phyloP scores from a whole-genome alignment of 1,140 invertebrate genomes.

The Temnothorax curvispinosus region DNA sequence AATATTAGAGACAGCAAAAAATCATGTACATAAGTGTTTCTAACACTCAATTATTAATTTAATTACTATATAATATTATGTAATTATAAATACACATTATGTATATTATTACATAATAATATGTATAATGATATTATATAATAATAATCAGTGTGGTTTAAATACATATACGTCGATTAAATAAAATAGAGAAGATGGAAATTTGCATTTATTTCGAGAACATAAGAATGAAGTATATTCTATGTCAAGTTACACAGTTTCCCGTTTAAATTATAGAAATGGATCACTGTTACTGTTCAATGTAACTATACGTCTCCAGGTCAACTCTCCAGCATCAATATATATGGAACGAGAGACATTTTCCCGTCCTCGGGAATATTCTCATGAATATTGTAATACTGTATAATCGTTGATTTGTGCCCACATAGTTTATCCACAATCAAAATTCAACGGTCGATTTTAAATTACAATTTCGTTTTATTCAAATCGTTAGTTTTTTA shows the following conservation, averaged over 20 bases:
- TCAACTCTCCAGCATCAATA: constrained; percentile 19
- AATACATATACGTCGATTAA: neutral
- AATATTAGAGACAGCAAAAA: neutral
- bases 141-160: neutral
- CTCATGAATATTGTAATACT: constrained; percentile 39
- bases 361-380: constrained; percentile 14
- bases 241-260: neutral
- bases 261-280: constrained; percentile 17
- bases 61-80: neutral
- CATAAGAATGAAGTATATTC: neutral
- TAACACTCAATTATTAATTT: constrained; percentile 7
- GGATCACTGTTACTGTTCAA: neutral
- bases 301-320: constrained; percentile 7
- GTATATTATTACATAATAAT: neutral
- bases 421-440: neutral
- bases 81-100: neutral
- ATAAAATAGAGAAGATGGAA: neutral
- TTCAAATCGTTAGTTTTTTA: neutral
- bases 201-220: neutral
- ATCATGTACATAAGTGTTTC: neutral
- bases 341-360: constrained; percentile 26
- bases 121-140: neutral
- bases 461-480: neutral
- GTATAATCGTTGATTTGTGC: constrained; percentile 18
- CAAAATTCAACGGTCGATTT: neutral